Base-by-base conservation (phyloP, 2,888 invertebrate species). In the Pseudococcus jackbeardsleyi region DNA sequence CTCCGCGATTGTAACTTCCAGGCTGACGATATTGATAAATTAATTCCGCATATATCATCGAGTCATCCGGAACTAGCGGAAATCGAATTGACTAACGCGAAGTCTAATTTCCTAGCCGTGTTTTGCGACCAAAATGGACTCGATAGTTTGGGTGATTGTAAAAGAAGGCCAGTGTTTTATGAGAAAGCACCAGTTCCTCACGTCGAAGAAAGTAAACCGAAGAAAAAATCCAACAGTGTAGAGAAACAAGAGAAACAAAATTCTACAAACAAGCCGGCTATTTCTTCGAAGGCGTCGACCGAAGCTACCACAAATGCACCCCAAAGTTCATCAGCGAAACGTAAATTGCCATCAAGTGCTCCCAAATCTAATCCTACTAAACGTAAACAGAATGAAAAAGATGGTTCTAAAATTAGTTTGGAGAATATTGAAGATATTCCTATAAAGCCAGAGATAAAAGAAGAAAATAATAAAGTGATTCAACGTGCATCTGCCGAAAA, bases 31-130 rank as follows among this genome's bases (percentile, higher is more conserved):
- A 59, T 79, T 9, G 42, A 79, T 77, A 22, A 79, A 39, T 39
- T 88, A 39, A n/a, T 82, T 9, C 88, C 88, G 33, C 88, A 88
- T 39, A 12, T 88, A 9, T 79, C 39, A 5, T 26, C 33, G 11
- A 12, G 59, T 17, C 88, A 88, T 54, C 0, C 88, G 11, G 39
- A 19, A 0, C 11, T 88, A 12, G 1, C 33, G 19, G 88, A 88
- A 19, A 79, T n/a, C 42, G 88, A 88, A 15, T 19, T 88, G 42
- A 19, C 79, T 9, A 9, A 9, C 7, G 42, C 79, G 4, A 50
- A 82, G 4, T 79, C 88, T 4, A 42, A 54, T 33, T 88, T 88
- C 54, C 26, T 42, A 77, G 88, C 88, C 39, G 82, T 79, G 19
- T 48, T 50, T 26, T 54, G 33, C 33, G 88, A 79, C 42, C 39